These are phyloP conservation scores for Pomatorhinus ruficollis DNA, from an alignment of 2,113 vertebrate species.

Conservation along the genomic window DNA sequence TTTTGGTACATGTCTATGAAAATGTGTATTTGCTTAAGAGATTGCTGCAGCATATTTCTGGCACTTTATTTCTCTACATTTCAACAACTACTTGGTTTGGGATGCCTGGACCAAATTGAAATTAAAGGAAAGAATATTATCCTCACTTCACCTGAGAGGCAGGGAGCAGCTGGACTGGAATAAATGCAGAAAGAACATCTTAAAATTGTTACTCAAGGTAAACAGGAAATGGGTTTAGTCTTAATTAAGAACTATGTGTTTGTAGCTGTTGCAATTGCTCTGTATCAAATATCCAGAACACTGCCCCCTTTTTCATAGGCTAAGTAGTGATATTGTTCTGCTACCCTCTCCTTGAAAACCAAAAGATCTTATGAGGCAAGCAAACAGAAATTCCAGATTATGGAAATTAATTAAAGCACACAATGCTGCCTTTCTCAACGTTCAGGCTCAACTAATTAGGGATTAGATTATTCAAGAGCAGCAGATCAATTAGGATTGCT, in stretches of 20 bases:
- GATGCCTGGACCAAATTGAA: not conserved
- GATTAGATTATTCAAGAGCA: slow-evolving; percentile 47
- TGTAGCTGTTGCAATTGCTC: not conserved
- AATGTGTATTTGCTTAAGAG: not conserved
- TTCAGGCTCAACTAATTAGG: slow-evolving; percentile 22
- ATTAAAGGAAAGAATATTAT: not conserved
- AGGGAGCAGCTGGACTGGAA: not conserved
- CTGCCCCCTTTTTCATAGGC: not conserved
- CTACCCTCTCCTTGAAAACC: slow-evolving; percentile 4
- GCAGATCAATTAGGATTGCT: slow-evolving; percentile 27
- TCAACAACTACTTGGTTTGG: not conserved
- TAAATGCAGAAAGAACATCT: not conserved
- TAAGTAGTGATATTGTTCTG: not conserved
- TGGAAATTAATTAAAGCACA: slow-evolving; percentile 66
- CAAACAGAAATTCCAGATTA: slow-evolving; percentile 60
- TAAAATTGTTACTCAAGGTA: not conserved
- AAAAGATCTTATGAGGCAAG: slow-evolving; percentile 14
- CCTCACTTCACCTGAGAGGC: not conserved
- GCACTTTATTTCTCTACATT: not conserved
- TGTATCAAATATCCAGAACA: not conserved
- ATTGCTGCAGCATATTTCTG: not conserved
- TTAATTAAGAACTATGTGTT: slow-evolving; percentile 9
- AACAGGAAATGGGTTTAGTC: not conserved
- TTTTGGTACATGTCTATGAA: not conserved
- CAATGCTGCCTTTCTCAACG: slow-evolving; percentile 14